Evolutionary conservation across 2,797 vertebrate genomes (phyloP).

Genomic region (Malacoraja senta): DNA sequence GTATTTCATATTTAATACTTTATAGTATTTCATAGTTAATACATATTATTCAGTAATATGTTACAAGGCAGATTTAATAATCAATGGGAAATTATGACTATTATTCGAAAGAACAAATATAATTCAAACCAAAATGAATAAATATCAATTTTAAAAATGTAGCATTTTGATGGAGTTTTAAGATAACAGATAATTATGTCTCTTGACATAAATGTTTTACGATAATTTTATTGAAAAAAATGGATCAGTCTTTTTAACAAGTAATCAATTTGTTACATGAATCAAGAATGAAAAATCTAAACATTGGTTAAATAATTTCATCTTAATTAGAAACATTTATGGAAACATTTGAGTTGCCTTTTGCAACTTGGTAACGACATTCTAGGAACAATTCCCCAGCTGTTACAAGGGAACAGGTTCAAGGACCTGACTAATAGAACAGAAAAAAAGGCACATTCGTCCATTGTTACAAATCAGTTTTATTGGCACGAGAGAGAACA

Average conservation of each 20-base stretch:
- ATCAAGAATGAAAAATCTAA: not conserved
- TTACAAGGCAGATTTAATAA: not conserved
- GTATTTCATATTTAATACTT: not conserved
- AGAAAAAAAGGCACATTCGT: too few species aligned
- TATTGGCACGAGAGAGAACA: too few species aligned
- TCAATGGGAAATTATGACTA: not conserved
- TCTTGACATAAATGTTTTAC: not conserved
- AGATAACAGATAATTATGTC: not conserved
- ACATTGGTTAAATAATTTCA: not conserved
- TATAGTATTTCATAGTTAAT: not conserved
- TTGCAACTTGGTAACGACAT: not conserved
- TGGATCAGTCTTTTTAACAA: not conserved
- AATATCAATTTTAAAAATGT: not conserved
- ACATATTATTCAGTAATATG: not conserved
- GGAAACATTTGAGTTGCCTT: not conserved
- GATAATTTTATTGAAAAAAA: not conserved
- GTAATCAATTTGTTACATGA: not conserved
- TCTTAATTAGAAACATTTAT: not conserved
- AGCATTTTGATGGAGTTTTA: not conserved
- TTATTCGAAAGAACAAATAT: not conserved
- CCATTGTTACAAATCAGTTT: too few species aligned
- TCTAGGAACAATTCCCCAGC: not conserved
- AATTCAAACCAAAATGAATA: not conserved
- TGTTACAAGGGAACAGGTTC: too few species aligned
- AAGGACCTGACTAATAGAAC: too few species aligned